These are phyloP conservation scores for Scaptomyza tumidula DNA, from an alignment of 2,888 invertebrate genomes.

Conservation along the genomic window DNA sequence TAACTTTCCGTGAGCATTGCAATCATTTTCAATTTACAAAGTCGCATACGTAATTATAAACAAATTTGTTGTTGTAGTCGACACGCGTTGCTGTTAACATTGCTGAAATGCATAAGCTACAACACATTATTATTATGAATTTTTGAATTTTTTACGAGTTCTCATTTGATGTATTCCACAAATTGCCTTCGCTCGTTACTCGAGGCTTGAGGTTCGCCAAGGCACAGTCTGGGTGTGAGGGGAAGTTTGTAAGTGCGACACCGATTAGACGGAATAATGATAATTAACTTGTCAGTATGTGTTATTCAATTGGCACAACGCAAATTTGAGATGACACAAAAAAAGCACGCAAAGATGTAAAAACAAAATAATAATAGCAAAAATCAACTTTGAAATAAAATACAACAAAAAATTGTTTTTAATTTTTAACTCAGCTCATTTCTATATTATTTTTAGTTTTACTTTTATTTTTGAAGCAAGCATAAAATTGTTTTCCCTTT, in stretches of 20 bases:
- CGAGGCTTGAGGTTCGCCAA: slow-evolving; percentile 14
- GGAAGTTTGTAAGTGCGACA: slow-evolving; percentile 11
- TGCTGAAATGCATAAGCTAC: slow-evolving; percentile 30
- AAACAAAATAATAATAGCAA: not conserved
- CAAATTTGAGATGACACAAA: slow-evolving; percentile 23
- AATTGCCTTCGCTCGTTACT: slow-evolving; percentile 42
- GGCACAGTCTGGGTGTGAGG: not conserved
- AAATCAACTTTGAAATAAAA: not conserved
- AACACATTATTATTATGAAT: not conserved
- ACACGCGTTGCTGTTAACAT: slow-evolving; percentile 28
- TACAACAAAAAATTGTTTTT: not conserved
- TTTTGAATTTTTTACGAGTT: slow-evolving; percentile 26
- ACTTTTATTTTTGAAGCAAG: too few relatives aligned
- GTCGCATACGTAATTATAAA: slow-evolving; percentile 26
- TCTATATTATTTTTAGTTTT: too few relatives aligned
- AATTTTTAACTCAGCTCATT: too few relatives aligned
- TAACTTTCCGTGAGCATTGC: slow-evolving; percentile 8
- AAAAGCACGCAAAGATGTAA: slow-evolving; percentile 24
- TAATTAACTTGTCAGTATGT: slow-evolving; percentile 61
- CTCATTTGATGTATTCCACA: slow-evolving; percentile 39
- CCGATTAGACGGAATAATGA: slow-evolving; percentile 51
- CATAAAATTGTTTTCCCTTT: too few relatives aligned
- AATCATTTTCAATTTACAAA: slow-evolving; percentile 19
- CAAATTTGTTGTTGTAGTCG: not conserved
- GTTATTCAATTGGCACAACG: slow-evolving; percentile 31